Base-by-base conservation (phyloP, 23 tunicate genomes). In the Trididemnum miniatum region DNA sequence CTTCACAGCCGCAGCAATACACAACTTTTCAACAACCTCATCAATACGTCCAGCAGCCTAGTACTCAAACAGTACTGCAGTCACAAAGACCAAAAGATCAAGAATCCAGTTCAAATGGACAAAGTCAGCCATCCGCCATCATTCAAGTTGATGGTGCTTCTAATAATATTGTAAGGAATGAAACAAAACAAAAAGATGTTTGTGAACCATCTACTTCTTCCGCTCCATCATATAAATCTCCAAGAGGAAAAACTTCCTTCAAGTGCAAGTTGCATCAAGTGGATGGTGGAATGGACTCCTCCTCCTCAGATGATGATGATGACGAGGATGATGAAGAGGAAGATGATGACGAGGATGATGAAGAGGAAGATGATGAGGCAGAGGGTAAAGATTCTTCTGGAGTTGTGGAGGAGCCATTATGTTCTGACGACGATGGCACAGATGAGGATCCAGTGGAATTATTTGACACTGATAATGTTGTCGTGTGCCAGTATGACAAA, bases 401-500 rank as follows among this genome's bases (percentile, higher is more conserved):
- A 32, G 88, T 73, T 1, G 89, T 83, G 44, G 95, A 85, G 35
- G 88, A 85, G 9, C 91, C 91, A 1, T 78, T 89, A 4, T 71
- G 91, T 35, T 71, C 83, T 34, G 95, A 84, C 71, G 98, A 95
- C 89, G 95, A 79, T 65, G 88, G 72, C 24, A 35, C 86, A 36
- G 98, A 89, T 51, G 89, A 95, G 29, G 95, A 95, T 50, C 95
- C 95, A 1, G 67, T 31, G 31, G 92, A 95, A 84, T 69, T 96
- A 33, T 91, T 87, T 81, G 96, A 87, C 74, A 87, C 89, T 59
- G 99, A 96, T 63, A 96, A 96, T 80, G 96, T 96, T 15, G 91
- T 96, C 39, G 96, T 96, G 34, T 96, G 99, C 80, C 99, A 96
- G 54, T 96, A 91, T 82, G 99, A 96, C 80, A 96, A 96, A 91